Evolutionary conservation across 2,888 invertebrate genomes (phyloP), one percentile per base, ranked within the genome.

Genomic region (Anticlea derivata): DNA sequence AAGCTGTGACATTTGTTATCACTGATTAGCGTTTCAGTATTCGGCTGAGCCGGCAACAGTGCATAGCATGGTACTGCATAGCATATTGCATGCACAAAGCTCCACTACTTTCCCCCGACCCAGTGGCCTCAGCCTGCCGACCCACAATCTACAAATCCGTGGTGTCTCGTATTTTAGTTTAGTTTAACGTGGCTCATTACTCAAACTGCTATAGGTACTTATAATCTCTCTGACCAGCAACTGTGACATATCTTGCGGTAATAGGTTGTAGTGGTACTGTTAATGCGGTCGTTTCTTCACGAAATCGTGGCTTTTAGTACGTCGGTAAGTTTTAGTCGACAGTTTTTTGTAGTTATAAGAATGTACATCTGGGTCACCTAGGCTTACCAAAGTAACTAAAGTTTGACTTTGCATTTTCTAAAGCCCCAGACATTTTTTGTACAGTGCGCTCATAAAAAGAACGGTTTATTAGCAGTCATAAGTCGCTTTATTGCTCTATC

Each of bases 41-140:
- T 27, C 8, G 5, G 26, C 22, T 13, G 23, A 7, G 26, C 33
- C 8, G 29, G 7, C 24, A 17, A 33, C 7, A 41, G 44, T 34
- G 33, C 44, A 44, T 53, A n/a, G n/a, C n/a, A n/a, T n/a, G n/a
- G n/a, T n/a, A n/a, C n/a, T n/a, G n/a, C n/a, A 22, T 11, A 43
- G 20, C 20, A 34, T 29, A 17, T 70, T 75, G 80, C 70, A 80
- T 82, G 78, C 84, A 79, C 80, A 72, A 75, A 74, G 74, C 80
- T 75, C 79, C 78, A 81, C 79, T 86, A 86, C 89, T 89, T 90
- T 88, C 89, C 85, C 86, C 81, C 86, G 89, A 88, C 89, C 90
- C 80, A 89, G 85, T 89, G 87, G 83, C 88, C 89, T 86, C 83
- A 72, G 75, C 69, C 65, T 64, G 68, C 58, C 81, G 85, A 85